Base-by-base conservation (phyloP, 1,140 invertebrate genomes). In the Druon quercuslanigerum region DNA sequence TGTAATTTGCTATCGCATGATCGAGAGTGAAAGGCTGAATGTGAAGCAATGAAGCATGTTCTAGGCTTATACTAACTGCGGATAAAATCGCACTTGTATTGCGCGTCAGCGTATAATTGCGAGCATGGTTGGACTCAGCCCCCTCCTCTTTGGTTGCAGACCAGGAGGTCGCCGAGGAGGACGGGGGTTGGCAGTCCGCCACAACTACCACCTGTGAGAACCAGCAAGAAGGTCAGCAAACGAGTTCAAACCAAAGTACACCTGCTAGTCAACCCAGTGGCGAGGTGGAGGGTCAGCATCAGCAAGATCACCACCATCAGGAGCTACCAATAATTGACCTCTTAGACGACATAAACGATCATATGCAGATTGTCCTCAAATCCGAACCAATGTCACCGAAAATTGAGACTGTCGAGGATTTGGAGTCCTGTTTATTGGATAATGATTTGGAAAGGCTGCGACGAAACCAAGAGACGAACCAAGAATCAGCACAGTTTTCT, bases 71-170 rank as follows among this genome's bases (percentile, higher is more conserved):
- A 66, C 25, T 66, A 46, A 66, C 25, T 66, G 60, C 25, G 60
- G 60, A 40, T n/a, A 66, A 40, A 66, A 66, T 66, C 60, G 60
- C 60, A 40, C n/a, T 66, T 66, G 57, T 66, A 66, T 66, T 66
- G 57, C 25, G 57, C 57, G 57, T 13, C 57, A 66, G 57, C 57
- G 33, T 66, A 66, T 33, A 66, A 66, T 71, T 73, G 79, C 79
- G 50, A 79, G 74, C 77, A 72, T 70, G 75, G 74, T 82, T 87
- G 88, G 90, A 91, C 90, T 91, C 87, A 92, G 91, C 91, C 91
- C 91, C 90, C 90, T 91, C 90, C 90, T 91, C 90, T 91, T 91
- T 91, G 90, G 90, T 92, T 92, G 87, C 91, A 91, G 91, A 92
- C 90, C 90, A 86, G 87, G 90, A 90, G 90, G 90, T 90, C 88